These are phyloP conservation scores for Stylophora pistillata DNA, from an alignment of 64 coral and sea anemone species.

Conservation along the genomic window DNA sequence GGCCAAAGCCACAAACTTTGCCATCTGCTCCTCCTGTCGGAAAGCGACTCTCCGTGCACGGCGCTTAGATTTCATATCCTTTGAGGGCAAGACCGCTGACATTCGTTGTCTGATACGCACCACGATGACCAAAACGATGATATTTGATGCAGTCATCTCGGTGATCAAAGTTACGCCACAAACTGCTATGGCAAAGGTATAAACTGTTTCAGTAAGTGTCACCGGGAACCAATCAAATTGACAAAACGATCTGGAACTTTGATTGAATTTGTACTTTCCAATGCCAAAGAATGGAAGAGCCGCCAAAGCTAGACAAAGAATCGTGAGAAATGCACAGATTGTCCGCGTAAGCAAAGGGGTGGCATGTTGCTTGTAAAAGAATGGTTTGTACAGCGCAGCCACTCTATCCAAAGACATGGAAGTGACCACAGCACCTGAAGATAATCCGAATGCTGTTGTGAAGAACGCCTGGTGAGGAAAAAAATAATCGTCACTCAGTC, in stretches of 20 bases:
- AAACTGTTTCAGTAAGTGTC: neutral
- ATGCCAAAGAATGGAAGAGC: conserved; percentile 39
- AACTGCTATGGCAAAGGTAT: neutral
- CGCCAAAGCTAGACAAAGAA: conserved; percentile 8
- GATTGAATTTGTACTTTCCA: conserved; percentile 29
- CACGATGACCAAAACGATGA: conserved; percentile 35
- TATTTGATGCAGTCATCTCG: conserved; percentile 40
- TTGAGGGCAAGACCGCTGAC: conserved; percentile 18
- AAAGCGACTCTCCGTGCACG: neutral
- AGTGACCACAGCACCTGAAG: conserved; percentile 56
- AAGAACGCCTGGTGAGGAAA: conserved; percentile 47
- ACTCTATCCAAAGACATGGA: conserved; percentile 61
- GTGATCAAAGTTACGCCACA: neutral
- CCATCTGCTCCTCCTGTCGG: conserved; percentile 55
- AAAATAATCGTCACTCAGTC: neutral
- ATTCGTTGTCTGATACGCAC: conserved; percentile 27
- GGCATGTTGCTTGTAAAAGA: conserved; percentile 51
- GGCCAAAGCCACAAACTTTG: conserved; percentile 54
- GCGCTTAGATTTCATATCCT: neutral
- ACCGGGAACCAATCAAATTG: conserved; percentile 47
- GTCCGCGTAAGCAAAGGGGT: conserved; percentile 27
- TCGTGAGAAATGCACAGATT: conserved; percentile 19
- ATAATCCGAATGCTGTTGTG: conserved; percentile 37
- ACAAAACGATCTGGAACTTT: conserved; percentile 36
- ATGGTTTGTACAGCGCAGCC: conserved; percentile 47